Percentiles rank a stretch among this genome's conserved stretches.
Evolutionary conservation across 2,888 invertebrate species (phyloP).

Genomic region (Nephrotoma flavescens): DNA sequence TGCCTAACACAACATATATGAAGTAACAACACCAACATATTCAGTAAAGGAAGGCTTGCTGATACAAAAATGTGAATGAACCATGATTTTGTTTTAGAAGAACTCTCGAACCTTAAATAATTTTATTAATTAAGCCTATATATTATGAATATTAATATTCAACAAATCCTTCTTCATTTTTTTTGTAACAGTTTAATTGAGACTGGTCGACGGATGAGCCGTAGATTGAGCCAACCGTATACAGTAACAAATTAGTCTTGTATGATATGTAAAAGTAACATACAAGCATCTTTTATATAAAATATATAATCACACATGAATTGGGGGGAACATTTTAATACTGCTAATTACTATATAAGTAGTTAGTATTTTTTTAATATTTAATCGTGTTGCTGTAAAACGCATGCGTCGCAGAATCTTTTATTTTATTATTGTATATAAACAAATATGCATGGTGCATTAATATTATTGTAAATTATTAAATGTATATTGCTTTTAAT

Average conservation of each 20-base stretch:
- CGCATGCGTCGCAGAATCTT: neutral
- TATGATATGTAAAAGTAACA: neutral
- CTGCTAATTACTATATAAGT: neutral
- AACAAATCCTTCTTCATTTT: neutral
- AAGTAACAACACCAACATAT: neutral
- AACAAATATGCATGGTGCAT: neutral
- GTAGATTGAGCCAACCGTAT: slow-evolving; percentile 22
- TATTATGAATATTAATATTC: neutral
- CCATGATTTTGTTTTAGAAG: neutral
- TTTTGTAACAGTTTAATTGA: slow-evolving; percentile 29
- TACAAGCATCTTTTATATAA: neutral
- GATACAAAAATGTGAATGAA: neutral
- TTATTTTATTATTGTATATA: neutral
- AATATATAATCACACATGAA: neutral
- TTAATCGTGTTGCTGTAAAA: neutral
- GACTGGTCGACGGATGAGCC: slow-evolving; percentile 31
- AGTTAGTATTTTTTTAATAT: neutral
- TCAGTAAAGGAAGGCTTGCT: neutral
- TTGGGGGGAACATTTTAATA: neutral
- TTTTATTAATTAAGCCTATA: neutral
- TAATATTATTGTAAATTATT: neutral
- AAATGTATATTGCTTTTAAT: neutral
- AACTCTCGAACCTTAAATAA: neutral
- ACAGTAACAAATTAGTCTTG: neutral
- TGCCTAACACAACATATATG: neutral